Base-by-base conservation (phyloP, 2,113 vertebrate species). In the Dascyllus trimaculatus region DNA sequence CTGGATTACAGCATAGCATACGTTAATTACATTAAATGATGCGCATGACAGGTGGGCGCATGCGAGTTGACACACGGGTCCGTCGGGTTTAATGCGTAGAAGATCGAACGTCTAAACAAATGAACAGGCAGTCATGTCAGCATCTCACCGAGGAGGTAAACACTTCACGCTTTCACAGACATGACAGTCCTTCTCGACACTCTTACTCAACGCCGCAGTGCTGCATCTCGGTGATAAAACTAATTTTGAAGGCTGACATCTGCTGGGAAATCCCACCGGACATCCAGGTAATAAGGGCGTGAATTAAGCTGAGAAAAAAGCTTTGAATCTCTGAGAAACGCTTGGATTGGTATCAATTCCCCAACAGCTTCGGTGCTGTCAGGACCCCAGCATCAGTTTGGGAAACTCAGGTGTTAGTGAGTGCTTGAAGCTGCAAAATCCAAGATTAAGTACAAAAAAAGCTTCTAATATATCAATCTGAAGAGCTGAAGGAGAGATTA, bases 241-340 rank as follows among this genome's bases (percentile, higher is more conserved):
- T 24, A 25, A 59, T 60, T 68, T 48, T 89, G 79, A 92, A 75
- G 82, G 86, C 58, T 72, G 72, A 86, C 79, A 82, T 83, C 88
- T 85, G 86, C 65, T 26, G 58, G 25, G 40, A 82, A 85, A 84
- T 84, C 85, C 85, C 70, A 76, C 62, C 11, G 90, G 75, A 77
- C 71, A 29, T 63, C 22, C 1, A 65, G 49, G 71, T 85, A 81
- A 81, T 80, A 45, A 60, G 57, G 48, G 26, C 9, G 1, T 58
- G 35, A 82, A 69, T 68, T 56, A 68, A 88, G 24, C 13, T 35
- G 57, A n/a, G 25, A 25, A 25, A 49, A 65, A 35, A 1, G 5
- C 45, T 81, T 82, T 68, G 2, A 26, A 67, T 56, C 6, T 7
- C 0, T 2, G 0, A n/a, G 45, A 66, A 71, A 73, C 67, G 24